Evolutionary conservation across 2,113 vertebrate genomes (phyloP), one percentile per base, ranked within the genome.

Genomic region (Coracopsis vasa): DNA sequence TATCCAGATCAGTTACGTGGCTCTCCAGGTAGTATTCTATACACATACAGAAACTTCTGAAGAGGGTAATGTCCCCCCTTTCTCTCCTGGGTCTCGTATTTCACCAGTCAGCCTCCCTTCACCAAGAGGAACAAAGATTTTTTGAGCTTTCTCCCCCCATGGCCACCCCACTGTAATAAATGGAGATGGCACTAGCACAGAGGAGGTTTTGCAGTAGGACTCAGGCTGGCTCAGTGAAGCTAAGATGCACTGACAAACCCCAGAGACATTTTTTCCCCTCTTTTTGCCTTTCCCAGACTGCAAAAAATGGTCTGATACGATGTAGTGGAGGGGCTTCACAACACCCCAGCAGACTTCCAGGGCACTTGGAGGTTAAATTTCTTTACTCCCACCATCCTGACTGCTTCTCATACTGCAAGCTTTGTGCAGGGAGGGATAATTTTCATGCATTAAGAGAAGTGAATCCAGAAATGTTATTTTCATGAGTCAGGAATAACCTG

Each of bases 391-490:
- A 45, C 18, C 28, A 39, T 62, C 47, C 70, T 42, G 18, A 51
- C 75, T 2, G 0, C 29, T 69, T 60, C 54, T 45, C 3, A 1
- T 65, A 17, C 13, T 23, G 4, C 31, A 65, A 35, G 20, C 18
- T 88, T 88, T 89, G 33, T 80, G 54, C 50, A 83, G 42, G 41
- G 35, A 80, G 42, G 33, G 31, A 31, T 67, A 64, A 72, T 79
- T 82, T 93, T 86, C 23, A 50, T 61, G 21, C 28, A 53, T 66
- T 71, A 70, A 48, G 37, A 69, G 61, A 82, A 79, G 39, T 50
- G 58, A 82, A 91, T 48, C 37, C 54, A 71, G 44, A 90, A 92
- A 91, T 39, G 28, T 50, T 92, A 78, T 92, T 94, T 95, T 86
- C 66, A 78, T 62, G 70, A 93, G 66, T 93, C 62, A 74, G 66